phyloP scores from a whole-genome alignment of 2,888 invertebrate species.

The Troilus luridus region DNA sequence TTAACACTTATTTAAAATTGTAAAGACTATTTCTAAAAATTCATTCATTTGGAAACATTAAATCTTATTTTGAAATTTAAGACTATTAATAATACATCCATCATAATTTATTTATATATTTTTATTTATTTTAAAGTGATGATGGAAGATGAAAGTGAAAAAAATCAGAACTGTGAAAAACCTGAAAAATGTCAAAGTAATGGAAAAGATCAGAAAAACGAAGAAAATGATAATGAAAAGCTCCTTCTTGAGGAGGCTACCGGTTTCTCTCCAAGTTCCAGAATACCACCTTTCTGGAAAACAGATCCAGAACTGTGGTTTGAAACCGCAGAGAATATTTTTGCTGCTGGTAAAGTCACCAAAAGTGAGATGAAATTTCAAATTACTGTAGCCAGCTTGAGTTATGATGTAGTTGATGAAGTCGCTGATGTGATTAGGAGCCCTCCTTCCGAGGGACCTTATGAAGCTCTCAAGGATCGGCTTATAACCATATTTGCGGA shows the following conservation, averaged over 20 bases:
- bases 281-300: slow-evolving; percentile 10
- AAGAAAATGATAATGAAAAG: background rate
- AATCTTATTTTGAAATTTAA: no score
- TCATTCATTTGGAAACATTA: no score
- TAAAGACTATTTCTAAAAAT: no score
- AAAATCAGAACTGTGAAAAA: background rate
- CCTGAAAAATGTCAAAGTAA: background rate
- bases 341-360: background rate
- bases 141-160: background rate
- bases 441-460: background rate
- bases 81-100: no score
- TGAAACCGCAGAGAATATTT: slow-evolving; percentile 6
- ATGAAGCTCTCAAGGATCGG: slow-evolving; percentile 29
- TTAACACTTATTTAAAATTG: no score
- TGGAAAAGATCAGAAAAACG: background rate
- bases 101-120: background rate
- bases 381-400: background rate
- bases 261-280: slow-evolving; percentile 22
- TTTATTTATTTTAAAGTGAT: background rate
- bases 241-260: background rate
- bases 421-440: slow-evolving; percentile 20
- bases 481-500: slow-evolving; percentile 17
- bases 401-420: slow-evolving; percentile 15
- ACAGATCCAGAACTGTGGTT: slow-evolving; percentile 9
- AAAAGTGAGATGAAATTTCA: slow-evolving; percentile 20